phyloP scores from a whole-genome alignment of 1,140 invertebrate species.

The Mizuhopecten yessoensis region DNA sequence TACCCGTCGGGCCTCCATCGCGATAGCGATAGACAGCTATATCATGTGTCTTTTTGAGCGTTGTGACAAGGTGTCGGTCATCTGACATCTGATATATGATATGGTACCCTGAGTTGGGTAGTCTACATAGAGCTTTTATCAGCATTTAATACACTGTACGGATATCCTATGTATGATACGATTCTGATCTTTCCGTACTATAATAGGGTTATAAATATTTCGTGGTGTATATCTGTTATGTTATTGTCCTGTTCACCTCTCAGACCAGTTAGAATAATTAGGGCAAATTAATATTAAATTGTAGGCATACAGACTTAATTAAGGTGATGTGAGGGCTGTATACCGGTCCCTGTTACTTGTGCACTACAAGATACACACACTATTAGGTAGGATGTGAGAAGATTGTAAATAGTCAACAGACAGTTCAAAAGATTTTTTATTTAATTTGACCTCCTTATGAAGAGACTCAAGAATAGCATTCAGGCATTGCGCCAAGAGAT shows the following conservation, averaged over 20 bases:
- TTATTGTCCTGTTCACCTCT: neutral
- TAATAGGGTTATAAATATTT: neutral
- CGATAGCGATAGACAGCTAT: neutral
- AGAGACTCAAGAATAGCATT: neutral
- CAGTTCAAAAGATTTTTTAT: constrained; percentile 3
- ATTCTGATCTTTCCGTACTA: neutral
- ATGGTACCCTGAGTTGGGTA: neutral
- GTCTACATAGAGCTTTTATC: neutral
- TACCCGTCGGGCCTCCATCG: neutral
- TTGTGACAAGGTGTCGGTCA: neutral
- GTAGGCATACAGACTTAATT: neutral
- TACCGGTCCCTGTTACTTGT: neutral
- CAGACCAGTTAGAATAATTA: too few relatives aligned
- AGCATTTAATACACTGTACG: neutral
- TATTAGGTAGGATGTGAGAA: neutral
- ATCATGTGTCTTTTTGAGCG: neutral
- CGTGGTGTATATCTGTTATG: neutral
- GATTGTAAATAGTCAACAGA: neutral
- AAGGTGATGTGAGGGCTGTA: neutral
- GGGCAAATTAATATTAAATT: constrained; percentile 10
- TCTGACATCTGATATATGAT: neutral
- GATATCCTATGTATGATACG: neutral
- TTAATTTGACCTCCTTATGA: constrained; percentile 28
- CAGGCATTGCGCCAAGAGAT: neutral
- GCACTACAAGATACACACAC: neutral